Conservation (phyloP, 1,140 invertebrate species). For the Drosophila littoralis region DNA sequence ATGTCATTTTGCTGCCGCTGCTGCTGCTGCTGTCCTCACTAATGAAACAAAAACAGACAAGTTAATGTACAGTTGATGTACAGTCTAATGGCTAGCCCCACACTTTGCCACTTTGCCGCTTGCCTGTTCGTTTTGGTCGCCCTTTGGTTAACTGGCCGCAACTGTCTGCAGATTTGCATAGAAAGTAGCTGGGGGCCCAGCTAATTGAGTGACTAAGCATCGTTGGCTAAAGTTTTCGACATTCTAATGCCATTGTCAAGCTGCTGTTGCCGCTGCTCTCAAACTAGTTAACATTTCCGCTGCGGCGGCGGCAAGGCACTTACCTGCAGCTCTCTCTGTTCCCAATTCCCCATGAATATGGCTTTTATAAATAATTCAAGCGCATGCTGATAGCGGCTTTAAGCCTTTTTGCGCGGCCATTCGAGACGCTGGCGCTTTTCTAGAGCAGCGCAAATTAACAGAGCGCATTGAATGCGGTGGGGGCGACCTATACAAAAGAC, state of each 20-base stretch:
- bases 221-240: conserved; percentile 67
- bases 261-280: conserved; percentile 42
- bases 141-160: conserved; percentile 27
- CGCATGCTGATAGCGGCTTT: conserved; percentile 71
- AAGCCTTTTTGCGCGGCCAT: conserved; percentile 46
- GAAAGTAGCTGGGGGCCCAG: conserved; percentile 59
- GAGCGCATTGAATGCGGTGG: conserved; percentile 73
- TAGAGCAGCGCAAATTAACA: conserved; percentile 74
- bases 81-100: conserved; percentile 64
- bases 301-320: conserved; percentile 24
- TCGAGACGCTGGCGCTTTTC: conserved; percentile 49
- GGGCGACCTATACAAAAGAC: conserved; percentile 55
- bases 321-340: conserved; percentile 36
- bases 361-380: conserved; percentile 81
- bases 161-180: conserved; percentile 73
- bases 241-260: conserved; percentile 82
- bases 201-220: conserved; percentile 79
- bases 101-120: conserved; percentile 6
- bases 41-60: conserved; percentile 81
- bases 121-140: background rate
- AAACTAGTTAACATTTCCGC: conserved; percentile 79
- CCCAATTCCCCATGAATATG: conserved; percentile 70
- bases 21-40: conserved; percentile 51
- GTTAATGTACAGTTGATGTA: conserved; percentile 82
- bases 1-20: conserved; percentile 20